phyloP scores from a whole-genome alignment of 2,797 vertebrate species.

The Catostomus latipinnis region DNA sequence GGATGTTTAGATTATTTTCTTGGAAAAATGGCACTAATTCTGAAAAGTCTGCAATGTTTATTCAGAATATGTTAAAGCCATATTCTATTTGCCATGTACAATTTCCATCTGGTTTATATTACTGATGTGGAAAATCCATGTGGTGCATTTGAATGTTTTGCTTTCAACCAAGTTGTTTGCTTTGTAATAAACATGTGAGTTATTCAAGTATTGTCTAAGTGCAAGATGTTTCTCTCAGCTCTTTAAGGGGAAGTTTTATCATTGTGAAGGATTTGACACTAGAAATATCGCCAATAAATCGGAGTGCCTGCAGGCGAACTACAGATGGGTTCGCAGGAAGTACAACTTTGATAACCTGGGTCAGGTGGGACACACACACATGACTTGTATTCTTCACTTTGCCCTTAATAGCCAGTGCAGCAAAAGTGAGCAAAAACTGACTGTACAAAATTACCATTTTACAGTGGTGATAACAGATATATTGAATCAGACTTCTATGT shows the following conservation, averaged over 20 bases:
- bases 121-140: not conserved
- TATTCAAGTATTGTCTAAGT: not conserved
- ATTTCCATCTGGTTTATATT: not conserved
- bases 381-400: not conserved
- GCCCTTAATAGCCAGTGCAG: not conserved
- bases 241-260: constrained; percentile 96
- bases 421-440: not conserved
- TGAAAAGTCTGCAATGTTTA: no score
- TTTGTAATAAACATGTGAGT: not conserved
- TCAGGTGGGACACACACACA: constrained; percentile 79
- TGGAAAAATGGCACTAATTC: no score
- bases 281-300: constrained; percentile 90
- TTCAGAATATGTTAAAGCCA: no score
- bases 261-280: constrained; percentile 89
- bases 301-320: constrained; percentile 82
- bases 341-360: constrained; percentile 98
- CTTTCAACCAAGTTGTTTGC: not conserved
- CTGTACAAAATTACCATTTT: not conserved
- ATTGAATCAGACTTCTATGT: no score
- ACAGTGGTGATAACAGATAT: not conserved
- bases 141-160: not conserved
- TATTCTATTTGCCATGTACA: no score
- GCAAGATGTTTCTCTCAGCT: constrained; percentile 74
- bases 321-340: constrained; percentile 89
- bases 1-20: no score